Conservation (phyloP, 1,140 invertebrate genomes). For the Rhopalosiphum padi region DNA sequence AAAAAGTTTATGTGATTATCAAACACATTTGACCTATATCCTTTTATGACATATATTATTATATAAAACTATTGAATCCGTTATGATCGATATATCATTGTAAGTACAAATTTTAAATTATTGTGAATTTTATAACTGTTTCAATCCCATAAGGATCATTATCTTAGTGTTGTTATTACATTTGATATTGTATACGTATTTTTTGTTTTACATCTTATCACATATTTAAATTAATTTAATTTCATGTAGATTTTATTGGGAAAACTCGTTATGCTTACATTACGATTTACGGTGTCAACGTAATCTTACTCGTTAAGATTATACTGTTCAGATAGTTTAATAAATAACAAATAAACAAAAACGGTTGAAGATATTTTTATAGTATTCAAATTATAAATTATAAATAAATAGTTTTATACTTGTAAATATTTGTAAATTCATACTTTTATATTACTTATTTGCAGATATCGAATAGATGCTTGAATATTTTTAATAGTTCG, state of each 20-base stretch:
- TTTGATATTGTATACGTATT: too few relatives aligned
- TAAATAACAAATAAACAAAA: too few relatives aligned
- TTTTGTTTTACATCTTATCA: neutral
- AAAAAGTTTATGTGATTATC: neutral
- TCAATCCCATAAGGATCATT: neutral
- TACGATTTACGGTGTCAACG: neutral
- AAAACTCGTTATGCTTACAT: neutral
- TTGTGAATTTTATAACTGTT: neutral
- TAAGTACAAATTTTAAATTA: too few relatives aligned
- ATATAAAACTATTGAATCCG: neutral
- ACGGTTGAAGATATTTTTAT: too few relatives aligned
- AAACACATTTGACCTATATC: neutral
- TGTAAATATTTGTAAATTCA: neutral
- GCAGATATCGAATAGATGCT: neutral
- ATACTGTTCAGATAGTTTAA: too few relatives aligned
- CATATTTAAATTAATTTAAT: neutral
- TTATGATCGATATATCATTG: neutral
- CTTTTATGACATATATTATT: neutral
- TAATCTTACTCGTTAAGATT: too few relatives aligned
- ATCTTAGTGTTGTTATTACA: too few relatives aligned
- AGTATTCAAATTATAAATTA: too few relatives aligned
- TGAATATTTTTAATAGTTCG: neutral
- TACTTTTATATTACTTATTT: neutral
- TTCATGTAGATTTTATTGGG: too few relatives aligned
- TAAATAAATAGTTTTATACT: neutral